Conservation (phyloP, 2,888 invertebrate genomes). For the Colletes collaris region DNA sequence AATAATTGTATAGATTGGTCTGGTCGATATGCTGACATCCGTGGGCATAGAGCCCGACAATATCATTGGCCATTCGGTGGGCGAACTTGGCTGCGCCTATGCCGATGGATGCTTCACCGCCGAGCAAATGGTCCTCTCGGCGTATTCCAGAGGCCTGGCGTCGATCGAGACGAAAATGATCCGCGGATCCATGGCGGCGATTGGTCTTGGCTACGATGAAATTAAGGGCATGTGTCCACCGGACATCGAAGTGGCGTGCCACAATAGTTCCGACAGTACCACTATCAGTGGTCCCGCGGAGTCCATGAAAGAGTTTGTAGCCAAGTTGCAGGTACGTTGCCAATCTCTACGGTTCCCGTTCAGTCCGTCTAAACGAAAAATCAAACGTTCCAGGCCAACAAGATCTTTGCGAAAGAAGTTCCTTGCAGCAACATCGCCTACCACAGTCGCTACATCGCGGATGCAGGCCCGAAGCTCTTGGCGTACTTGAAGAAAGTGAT, state of each 20-base stretch:
- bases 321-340: conserved; percentile 83
- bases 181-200: conserved; percentile 94
- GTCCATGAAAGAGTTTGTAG: conserved; percentile 87
- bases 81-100: conserved; percentile 97
- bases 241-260: conserved; percentile 93
- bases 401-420: conserved; percentile 92
- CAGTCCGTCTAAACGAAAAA: neutral
- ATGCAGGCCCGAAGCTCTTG: conserved; percentile 88
- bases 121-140: conserved; percentile 77
- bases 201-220: conserved; percentile 87
- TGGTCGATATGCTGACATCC: conserved; percentile 86
- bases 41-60: conserved; percentile 88
- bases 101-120: conserved; percentile 94
- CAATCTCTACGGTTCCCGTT: no score
- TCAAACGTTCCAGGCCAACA: conserved; percentile 84
- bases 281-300: conserved; percentile 95
- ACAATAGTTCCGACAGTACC: conserved; percentile 92
- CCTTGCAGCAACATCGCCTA: conserved; percentile 95
- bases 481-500: conserved; percentile 87
- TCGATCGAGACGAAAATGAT: conserved; percentile 82
- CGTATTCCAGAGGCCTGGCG: conserved; percentile 77
- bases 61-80: conserved; percentile 95
- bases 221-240: conserved; percentile 88
- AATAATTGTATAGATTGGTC: conserved; percentile 83
- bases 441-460: conserved; percentile 92